Conservation (phyloP, 2,113 vertebrate species). For the Oceanites oceanicus region DNA sequence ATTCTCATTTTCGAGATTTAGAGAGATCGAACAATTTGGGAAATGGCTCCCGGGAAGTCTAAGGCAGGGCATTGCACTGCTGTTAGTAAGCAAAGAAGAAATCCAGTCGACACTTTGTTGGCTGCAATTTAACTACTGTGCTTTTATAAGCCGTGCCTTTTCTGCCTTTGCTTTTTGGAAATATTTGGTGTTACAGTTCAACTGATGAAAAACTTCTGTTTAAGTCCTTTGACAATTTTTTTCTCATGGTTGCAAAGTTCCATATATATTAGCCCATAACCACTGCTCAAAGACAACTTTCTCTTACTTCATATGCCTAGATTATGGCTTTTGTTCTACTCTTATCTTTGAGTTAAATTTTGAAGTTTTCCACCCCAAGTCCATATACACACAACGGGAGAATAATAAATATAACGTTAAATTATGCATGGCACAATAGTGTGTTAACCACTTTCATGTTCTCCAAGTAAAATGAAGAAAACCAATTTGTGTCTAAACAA, state of each 20-base stretch:
- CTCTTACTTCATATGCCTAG: neutral
- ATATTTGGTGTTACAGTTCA: neutral
- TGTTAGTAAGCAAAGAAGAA: neutral
- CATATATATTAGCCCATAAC: neutral
- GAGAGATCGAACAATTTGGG: neutral
- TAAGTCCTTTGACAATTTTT: neutral
- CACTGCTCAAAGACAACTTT: neutral
- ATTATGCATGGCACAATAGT: neutral
- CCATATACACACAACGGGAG: neutral
- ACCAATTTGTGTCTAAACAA: conserved; percentile 43
- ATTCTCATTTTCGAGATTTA: conserved; percentile 13
- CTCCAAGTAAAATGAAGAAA: neutral
- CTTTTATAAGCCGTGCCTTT: neutral
- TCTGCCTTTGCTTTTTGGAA: neutral
- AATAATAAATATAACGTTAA: conserved; percentile 6
- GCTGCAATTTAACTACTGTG: neutral
- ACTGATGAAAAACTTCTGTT: neutral
- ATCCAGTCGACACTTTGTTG: neutral
- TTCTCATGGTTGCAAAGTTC: neutral
- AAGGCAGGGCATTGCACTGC: neutral
- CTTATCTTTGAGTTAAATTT: neutral
- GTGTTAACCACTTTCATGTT: conserved; percentile 17
- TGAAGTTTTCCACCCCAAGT: neutral
- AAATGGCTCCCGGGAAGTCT: neutral
- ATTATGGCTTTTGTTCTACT: neutral